Conservation (phyloP, 2,113 vertebrate species). For the Pluvianellus socialis region DNA sequence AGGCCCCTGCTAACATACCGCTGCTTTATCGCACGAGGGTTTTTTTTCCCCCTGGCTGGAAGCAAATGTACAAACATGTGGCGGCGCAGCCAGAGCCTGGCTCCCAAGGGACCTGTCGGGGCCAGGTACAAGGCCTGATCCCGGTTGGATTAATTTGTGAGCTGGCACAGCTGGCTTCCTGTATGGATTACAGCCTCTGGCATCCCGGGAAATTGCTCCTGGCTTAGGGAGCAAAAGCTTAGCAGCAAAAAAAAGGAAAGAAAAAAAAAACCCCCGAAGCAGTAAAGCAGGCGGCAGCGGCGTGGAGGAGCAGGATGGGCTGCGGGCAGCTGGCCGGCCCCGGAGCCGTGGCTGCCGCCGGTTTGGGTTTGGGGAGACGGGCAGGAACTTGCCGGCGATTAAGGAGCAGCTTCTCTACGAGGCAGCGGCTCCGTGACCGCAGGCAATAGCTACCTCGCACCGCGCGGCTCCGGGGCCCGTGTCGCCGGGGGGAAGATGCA, state of each 20-base stretch:
- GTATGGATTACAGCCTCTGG: background rate
- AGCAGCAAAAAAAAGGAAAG: no score
- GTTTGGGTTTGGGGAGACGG: fast-evolving
- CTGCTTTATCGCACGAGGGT: fast-evolving
- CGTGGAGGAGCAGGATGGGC: background rate
- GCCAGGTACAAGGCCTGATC: background rate
- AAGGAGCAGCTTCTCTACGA: background rate
- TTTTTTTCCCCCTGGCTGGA: background rate
- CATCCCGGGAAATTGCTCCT: background rate
- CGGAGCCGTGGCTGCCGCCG: fast-evolving
- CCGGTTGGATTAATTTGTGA: background rate
- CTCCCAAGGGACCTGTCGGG: background rate
- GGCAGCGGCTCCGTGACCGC: background rate
- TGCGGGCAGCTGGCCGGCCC: background rate
- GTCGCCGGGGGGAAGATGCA: background rate
- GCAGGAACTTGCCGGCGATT: background rate
- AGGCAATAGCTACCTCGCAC: background rate
- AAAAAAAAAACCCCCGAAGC: background rate
- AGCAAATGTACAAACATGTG: fast-evolving
- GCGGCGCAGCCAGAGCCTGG: background rate
- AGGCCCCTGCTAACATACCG: fast-evolving
- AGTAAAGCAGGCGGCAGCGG: background rate
- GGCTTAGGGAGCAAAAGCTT: background rate
- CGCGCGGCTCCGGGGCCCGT: background rate
- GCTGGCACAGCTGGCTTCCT: background rate